Conservation (phyloP, 2,888 invertebrate genomes). For the Formica aserva region DNA sequence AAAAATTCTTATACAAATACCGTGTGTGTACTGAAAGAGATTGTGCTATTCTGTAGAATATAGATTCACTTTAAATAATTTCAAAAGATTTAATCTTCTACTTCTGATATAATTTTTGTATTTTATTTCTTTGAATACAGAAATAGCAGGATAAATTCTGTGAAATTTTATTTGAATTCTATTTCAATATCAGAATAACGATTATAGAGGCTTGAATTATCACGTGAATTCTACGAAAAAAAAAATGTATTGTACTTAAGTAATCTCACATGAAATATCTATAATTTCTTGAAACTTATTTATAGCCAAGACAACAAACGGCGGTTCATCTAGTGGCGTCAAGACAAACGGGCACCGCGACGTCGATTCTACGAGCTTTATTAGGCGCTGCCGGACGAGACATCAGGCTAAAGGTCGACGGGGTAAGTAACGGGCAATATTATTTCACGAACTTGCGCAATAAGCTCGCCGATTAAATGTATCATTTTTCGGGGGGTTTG, state of each 20-base stretch:
- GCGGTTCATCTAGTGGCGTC: conserved; percentile 98
- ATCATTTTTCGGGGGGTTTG: not conserved
- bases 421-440: conserved; percentile 88
- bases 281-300: not conserved
- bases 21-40: not conserved
- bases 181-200: not conserved
- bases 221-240: not conserved
- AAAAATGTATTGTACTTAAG: not conserved
- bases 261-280: not conserved
- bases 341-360: conserved; percentile 96
- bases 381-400: conserved; percentile 96
- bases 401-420: conserved; percentile 94
- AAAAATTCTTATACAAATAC: not conserved
- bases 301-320: conserved; percentile 95
- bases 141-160: not conserved
- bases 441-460: not conserved
- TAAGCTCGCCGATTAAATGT: not conserved
- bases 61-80: not conserved
- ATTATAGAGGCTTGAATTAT: not conserved
- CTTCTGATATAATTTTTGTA: not conserved
- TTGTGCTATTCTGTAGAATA: not conserved
- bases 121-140: not conserved
- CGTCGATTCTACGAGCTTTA: conserved; percentile 95
- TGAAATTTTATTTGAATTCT: not conserved
- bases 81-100: not conserved